Base-by-base conservation (phyloP, 1,140 invertebrate species). In the Oryzaephilus surinamensis region DNA sequence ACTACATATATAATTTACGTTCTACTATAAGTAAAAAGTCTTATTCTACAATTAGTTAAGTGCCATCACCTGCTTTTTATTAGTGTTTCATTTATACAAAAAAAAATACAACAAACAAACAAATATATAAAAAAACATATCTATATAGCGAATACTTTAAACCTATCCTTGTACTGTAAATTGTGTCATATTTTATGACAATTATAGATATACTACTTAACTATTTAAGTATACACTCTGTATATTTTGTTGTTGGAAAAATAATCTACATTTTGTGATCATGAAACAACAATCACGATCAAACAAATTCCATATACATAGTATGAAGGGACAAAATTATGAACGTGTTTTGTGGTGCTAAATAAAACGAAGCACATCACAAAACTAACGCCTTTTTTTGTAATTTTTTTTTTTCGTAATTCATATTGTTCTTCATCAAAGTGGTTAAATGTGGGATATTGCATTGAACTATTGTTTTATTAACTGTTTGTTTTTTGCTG, bases 81-180 rank as follows among this genome's bases (percentile, higher is more conserved):
- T 60, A 60, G 55, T 60, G 55, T 60, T 38, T 45, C 48, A 50
- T 57, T 55, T 59, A 57, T 55, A 57, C 57, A 57, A 52, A 5
- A 20, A 4, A 20, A 20, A 20, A 5, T 20, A 5, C 19, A 20
- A 20, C 8, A 5, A 5, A 5, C 4, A 20, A 20, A 5, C 19
- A 20, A 20, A 5, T 20, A 20, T 20, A 20, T 5, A 5, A 20
- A 20, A 5, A 20, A 20, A 5, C 8, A 20, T 50, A 41, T 39
- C 46, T 46, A 51, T 54, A 52, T 57, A 54, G 53, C 52, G 54
- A 43, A 37, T 51, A 50, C 54, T 21, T 54, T 46, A 51, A 56
- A 54, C 36, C 52, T 55, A 55, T 50, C 48, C 37, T 60, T 60
- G 57, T 60, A 60, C 57, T 60, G 50, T 54, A 51, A 36, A 46